Evolutionary conservation across 2,888 invertebrate species (phyloP), one percentile per base, ranked within the genome.

Genomic region (Nomada lathburiana): DNA sequence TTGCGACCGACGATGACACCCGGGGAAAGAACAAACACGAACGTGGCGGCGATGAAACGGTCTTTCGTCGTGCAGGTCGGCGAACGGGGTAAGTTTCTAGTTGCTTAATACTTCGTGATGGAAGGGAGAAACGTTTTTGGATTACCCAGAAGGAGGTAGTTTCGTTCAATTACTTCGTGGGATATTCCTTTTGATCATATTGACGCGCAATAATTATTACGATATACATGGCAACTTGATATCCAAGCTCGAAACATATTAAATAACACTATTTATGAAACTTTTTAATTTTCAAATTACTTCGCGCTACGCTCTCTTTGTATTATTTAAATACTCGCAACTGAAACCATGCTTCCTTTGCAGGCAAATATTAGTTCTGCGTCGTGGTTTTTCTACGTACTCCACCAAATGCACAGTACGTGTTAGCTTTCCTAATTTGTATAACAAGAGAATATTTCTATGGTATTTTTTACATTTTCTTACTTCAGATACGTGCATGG

Each of bases 11-110:
- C 65, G 23, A 47, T 42, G 36, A n/a, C 18, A 5, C 42, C 53
- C 2, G 50, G 29, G n/a, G 36, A 73, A 53, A 42, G 65, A 29
- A 63, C 18, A 75, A 68, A 75, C 76, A 67, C 29, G 47, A 53
- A 60, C 53, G 20, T 7, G 62, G 26, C 50, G 62, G 47, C 50
- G 55, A 42, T 4, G 50, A 16, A 26, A 53, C 36, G 16, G 42
- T 26, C 52, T n/a, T 5, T 9, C 20, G 60, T 50, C 50, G 29
- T 0, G n/a, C 5, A 4, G 11, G 9, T 36, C 18, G 7, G 62
- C 23, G 63, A 44, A 55, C 44, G 53, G 52, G n/a, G 26, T 13
- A 5, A 36, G 36, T 36, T 36, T 36, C 7, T 36, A 0, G 5
- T 36, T 36, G 36, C 7, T 36, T 7, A 36, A 36, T 7, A 36